Evolutionary conservation across 1,140 invertebrate genomes (phyloP), one percentile per base, ranked within the genome.

Genomic region (Drosophila serrata): DNA sequence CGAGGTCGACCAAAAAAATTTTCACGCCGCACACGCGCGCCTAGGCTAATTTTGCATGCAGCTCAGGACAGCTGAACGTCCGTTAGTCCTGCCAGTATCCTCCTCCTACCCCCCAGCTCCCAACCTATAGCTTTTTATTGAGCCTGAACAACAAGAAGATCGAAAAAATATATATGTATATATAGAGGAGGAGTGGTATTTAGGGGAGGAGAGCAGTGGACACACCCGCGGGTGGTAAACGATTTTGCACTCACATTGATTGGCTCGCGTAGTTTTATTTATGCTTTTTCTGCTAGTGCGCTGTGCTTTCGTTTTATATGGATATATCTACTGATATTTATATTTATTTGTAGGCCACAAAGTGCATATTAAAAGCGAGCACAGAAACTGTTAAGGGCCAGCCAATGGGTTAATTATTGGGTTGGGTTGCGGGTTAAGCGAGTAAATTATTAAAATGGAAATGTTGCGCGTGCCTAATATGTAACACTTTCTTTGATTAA

Each of bases 241-340:
- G 81, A 73, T 88, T 79, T 90, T 82, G 85, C 85, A 88, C 85
- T 90, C 85, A 81, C 85, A 90, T 88, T 88, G 85, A 88, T 88
- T 88, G 85, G 75, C 84, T 77, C 70, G 62, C 81, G 77, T 90
- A 90, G 81, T 90, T 88, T 88, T 88, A 90, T 90, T 88, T 90
- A 87, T 87, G 82, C 78, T 82, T 82, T 77, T 84, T 68, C 75
- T 78, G 60, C 72, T 67, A 69, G 61, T 69, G 62, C 33, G 33
- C n/a, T 33, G 43, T 31, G 59, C 59, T 63, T 63, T 68, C 59
- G 29, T 42, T 68, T 64, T 53, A 59, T 75, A 76, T 53, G 53
- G 57, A 70, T 81, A 59, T 81, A 59, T n/a, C n/a, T 75, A 29
- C 48, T 31, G 51, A 45, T 80, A 74, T 81, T 86, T 81, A 85